These are phyloP conservation scores for Callopanchax toddi DNA, from an alignment of 2,113 vertebrate species.

Conservation along the genomic window DNA sequence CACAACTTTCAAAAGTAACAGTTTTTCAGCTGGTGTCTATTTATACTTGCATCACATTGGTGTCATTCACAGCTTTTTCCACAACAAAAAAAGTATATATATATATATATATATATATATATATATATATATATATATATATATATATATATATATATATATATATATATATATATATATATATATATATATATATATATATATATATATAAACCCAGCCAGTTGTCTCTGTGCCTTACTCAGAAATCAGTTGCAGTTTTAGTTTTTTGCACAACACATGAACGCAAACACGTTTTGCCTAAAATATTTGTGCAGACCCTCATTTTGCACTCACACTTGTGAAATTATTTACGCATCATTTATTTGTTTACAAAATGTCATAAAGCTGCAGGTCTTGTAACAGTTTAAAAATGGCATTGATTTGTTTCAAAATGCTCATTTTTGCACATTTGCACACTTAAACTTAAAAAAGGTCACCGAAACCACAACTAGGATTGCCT, in stretches of 20 bases:
- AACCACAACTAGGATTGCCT: not conserved
- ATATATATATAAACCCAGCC: too few relatives aligned
- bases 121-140: too few relatives aligned
- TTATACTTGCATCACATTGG: not conserved
- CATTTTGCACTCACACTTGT: not conserved
- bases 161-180: too few relatives aligned
- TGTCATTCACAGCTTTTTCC: not conserved
- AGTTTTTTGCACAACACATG: not conserved
- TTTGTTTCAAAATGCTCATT: not conserved
- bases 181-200: too few relatives aligned
- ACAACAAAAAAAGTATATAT: not conserved
- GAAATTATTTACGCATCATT: not conserved
- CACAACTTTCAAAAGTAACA: not conserved
- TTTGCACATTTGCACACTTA: not conserved
- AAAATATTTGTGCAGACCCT: not conserved
- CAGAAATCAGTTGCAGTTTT: not conserved
- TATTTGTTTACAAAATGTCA: not conserved
- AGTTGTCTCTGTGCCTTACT: not conserved
- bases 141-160: too few relatives aligned
- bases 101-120: too few relatives aligned
- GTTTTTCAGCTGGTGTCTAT: not conserved
- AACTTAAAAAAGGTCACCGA: too few relatives aligned
- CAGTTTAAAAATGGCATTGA: not conserved
- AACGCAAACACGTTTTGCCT: not conserved
- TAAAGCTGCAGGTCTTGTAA: not conserved